These are phyloP conservation scores for Ariopsis seemanni DNA, from an alignment of 2,113 vertebrate genomes.

Conservation along the genomic window DNA sequence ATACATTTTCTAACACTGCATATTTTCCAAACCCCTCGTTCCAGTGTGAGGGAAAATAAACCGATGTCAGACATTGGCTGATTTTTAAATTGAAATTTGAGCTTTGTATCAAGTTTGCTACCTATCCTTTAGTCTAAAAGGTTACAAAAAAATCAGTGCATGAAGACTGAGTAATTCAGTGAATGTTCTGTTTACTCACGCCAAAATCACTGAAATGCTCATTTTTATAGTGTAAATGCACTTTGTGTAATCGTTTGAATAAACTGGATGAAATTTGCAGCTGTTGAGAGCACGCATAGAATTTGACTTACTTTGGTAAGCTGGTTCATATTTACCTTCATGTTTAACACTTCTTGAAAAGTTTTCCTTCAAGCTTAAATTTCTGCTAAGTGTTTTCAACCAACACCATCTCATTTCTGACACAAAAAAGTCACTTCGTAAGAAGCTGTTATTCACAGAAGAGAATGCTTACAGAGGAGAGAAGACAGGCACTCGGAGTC, in stretches of 20 bases:
- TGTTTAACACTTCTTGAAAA: not conserved
- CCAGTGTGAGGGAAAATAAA: not conserved
- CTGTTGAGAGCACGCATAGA: slow-evolving; percentile 1
- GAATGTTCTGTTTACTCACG: not conserved
- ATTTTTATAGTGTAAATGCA: slow-evolving; percentile 45
- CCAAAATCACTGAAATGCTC: slow-evolving; percentile 20
- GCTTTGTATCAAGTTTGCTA: not conserved
- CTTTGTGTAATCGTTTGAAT: slow-evolving; percentile 37
- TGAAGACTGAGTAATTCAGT: not conserved
- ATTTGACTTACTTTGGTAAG: slow-evolving; percentile 33
- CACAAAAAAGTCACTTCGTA: not conserved
- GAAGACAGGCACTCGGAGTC: slow-evolving; percentile 52
- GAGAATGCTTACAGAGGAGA: slow-evolving; percentile 31
- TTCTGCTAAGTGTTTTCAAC: not conserved
- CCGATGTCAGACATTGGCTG: not conserved
- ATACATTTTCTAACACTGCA: slow-evolving; percentile 34
- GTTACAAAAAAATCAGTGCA: slow-evolving; percentile 19
- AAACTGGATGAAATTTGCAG: slow-evolving; percentile 13
- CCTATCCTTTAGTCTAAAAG: not conserved
- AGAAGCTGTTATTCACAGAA: slow-evolving; percentile 17
- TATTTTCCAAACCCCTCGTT: not conserved
- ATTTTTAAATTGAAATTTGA: not conserved
- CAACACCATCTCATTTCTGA: slow-evolving; percentile 1
- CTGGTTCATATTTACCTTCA: slow-evolving; percentile 10
- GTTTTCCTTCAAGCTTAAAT: not conserved